Base-by-base conservation (phyloP, 2,888 invertebrate genomes). In the Stenotaenia linearis region DNA sequence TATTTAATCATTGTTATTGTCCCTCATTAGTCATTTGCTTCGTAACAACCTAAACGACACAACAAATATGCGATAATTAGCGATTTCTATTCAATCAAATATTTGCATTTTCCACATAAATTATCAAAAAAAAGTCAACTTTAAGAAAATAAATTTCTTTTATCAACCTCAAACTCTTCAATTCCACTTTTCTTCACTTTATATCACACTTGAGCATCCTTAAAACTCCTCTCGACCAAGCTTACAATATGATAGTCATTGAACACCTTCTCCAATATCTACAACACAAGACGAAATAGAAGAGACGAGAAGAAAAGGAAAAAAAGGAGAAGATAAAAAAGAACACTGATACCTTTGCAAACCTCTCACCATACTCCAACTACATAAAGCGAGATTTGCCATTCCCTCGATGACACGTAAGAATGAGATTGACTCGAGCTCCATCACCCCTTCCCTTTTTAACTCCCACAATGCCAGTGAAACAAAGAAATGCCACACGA, bases 181-280 rank as follows among this genome's bases (percentile, higher is more conserved):
- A 69, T 69, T 69, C 69, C 69, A 28, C 69, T 69, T 69, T 28
- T 69, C 69, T 23, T 28, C 69, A 69, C 69, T 69, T 69, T 23
- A 69, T 69, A 69, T 25, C 69, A 69, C 69, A 69, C 69, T 23
- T 28, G 69, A 69, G 69, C 69, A 12, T 69, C 69, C 69, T 69
- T 69, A 69, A 69, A 69, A 69, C 25, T 69, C 69, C 69, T 69
- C 69, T 69, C 25, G 10, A 69, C 28, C 69, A 12, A 25, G 10
- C 69, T 23, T 25, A 69, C 69, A 69, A 69, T 69, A 69, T 69
- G 69, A 69, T 69, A 69, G 69, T 12, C 69, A 69, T 69, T 69
- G 69, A 69, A 69, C 69, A 69, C 69, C 69, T 69, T 69, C 69
- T 69, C 69, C 69, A 69, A 69, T 69, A 69, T 69, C 69, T 69